These are phyloP conservation scores for Eupsilia transversa DNA, from an alignment of 2,888 invertebrate species.

Conservation along the genomic window DNA sequence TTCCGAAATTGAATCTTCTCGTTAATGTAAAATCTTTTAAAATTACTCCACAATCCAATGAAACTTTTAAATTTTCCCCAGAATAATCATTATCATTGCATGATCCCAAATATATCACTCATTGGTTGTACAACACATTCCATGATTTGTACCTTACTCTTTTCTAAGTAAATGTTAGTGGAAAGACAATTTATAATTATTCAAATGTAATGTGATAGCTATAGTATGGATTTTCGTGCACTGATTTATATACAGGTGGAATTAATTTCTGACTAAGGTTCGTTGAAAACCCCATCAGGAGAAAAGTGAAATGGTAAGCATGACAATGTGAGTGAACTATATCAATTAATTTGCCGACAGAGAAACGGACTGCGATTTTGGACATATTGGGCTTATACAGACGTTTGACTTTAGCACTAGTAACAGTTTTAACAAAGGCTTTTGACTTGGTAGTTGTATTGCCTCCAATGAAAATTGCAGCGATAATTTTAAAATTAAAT, in stretches of 20 bases:
- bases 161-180: constrained; percentile 68
- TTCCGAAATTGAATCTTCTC: not conserved
- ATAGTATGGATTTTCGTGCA: constrained; percentile 68
- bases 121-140: constrained; percentile 59
- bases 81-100: constrained; percentile 61
- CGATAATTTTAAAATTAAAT: not conserved
- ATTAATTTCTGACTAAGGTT: constrained; percentile 62
- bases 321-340: constrained; percentile 6
- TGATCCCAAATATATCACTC: constrained; percentile 56
- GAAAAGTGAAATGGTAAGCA: constrained; percentile 40
- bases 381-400: not conserved
- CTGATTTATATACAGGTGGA: constrained; percentile 58
- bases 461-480: not conserved
- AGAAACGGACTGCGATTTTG: constrained; percentile 1
- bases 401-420: constrained; percentile 15
- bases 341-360: constrained; percentile 25
- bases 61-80: constrained; percentile 2
- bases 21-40: not conserved
- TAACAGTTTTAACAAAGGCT: not conserved
- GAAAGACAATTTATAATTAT: constrained; percentile 79
- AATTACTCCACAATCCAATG: not conserved
- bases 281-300: constrained; percentile 37
- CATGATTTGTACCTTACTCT: constrained; percentile 47
- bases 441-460: not conserved
- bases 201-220: constrained; percentile 63